phyloP scores from a whole-genome alignment of 35 echinoderm and acorn worm species.

The Apostichopus japonicus region DNA sequence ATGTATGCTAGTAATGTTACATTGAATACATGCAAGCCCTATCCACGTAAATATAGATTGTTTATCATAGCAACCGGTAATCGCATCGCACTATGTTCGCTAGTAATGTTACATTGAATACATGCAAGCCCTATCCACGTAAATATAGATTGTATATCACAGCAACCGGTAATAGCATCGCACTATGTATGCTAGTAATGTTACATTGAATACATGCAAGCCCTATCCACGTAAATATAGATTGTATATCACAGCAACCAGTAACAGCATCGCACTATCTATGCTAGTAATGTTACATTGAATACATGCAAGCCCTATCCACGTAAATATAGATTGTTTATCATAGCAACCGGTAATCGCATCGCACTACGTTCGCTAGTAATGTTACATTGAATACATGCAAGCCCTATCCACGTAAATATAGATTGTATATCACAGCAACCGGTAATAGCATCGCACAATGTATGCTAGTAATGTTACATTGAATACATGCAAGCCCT shows the following conservation, averaged over 20 bases:
- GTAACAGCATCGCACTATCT: background rate
- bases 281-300: background rate
- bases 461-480: background rate
- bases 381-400: background rate
- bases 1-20: background rate
- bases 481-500: background rate
- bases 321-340: background rate
- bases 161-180: background rate
- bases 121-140: slow-evolving; percentile 15
- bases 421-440: background rate
- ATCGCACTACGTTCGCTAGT: background rate
- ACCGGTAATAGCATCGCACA: background rate
- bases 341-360: background rate
- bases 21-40: background rate
- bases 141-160: background rate
- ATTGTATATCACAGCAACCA: too few relatives aligned
- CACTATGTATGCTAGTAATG: background rate
- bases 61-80: background rate
- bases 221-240: slow-evolving; percentile 25
- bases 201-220: background rate
- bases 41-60: slow-evolving; percentile 11
- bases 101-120: background rate
- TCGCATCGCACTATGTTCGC: too few relatives aligned
- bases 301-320: background rate
- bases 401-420: slow-evolving; percentile 31